Conservation (phyloP, 1,140 invertebrate species). For the Scaptomyza montana region DNA sequence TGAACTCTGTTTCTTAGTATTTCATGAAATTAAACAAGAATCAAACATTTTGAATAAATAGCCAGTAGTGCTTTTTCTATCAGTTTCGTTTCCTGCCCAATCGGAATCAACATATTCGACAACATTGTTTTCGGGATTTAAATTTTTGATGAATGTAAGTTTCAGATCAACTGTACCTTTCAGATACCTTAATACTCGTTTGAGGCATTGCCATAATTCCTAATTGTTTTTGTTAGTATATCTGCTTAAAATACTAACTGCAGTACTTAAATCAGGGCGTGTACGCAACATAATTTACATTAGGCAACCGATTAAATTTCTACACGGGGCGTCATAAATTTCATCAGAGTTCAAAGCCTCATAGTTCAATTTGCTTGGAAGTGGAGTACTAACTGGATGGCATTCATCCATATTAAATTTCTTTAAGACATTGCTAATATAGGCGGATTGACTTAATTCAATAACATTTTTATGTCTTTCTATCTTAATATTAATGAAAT, state of each 20-base stretch:
- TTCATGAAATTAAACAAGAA: no score
- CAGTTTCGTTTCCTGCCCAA: slow-evolving; percentile 1
- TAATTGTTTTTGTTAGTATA: slow-evolving; percentile 60
- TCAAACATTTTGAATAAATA: slow-evolving; percentile 25
- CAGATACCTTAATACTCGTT: slow-evolving; percentile 58
- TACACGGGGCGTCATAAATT: slow-evolving; percentile 58
- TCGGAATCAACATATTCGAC: slow-evolving; percentile 21
- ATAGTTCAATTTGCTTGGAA: no score
- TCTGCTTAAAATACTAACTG: slow-evolving; percentile 54
- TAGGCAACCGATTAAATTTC: slow-evolving; percentile 69
- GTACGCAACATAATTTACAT: slow-evolving; percentile 78
- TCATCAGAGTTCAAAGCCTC: no score
- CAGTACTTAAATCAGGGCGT: slow-evolving; percentile 66
- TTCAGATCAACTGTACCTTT: slow-evolving; percentile 72
- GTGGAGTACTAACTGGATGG: no score
- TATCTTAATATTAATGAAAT: no score
- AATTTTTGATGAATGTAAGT: slow-evolving; percentile 29
- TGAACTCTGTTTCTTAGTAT: no score
- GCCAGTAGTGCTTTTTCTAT: no score
- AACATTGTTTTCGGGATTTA: slow-evolving; percentile 35
- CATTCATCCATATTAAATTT: no score
- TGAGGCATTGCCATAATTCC: slow-evolving; percentile 63
- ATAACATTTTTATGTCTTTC: no score
- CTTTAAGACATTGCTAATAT: no score
- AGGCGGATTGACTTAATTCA: no score